Evolutionary conservation across 2,888 invertebrate species (phyloP), one percentile per base, ranked within the genome.

Genomic region (Cynaeus angustus): DNA sequence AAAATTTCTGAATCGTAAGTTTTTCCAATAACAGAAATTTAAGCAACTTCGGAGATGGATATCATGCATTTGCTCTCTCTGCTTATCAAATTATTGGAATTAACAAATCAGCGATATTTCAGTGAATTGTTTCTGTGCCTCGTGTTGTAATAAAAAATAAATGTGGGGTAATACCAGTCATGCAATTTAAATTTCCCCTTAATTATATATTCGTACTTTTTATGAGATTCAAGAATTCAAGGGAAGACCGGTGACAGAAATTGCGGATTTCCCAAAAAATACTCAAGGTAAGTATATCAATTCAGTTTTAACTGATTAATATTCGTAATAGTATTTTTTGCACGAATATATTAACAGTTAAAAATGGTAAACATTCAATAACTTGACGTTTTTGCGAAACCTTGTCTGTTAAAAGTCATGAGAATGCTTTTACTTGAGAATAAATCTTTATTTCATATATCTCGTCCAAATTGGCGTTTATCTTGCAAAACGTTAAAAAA

Each of bases 301-400:
- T 30, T 28, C 12, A 2, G 28, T 13, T 21, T 21, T 52, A 28
- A 48, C n/a, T 52, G 12, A 4, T 33, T 38, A 26, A 21, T 61
- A 61, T 61, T 61, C 61, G 61, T 61, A 61, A 3, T 48, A 33
- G n/a, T 12, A 46, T 56, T 46, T 16, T 48, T 28, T 26, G 61
- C 21, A 61, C 61, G 61, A 48, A 30, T 61, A 61, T 37, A 30
- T 45, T 30, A 59, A 10, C 8, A n/a, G 6, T 26, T 10, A 14
- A 58, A 43, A 38, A 16, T 9, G n/a, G n/a, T n/a, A n/a, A 50
- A 28, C 14, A n/a, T 38, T 37, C 21, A 9, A 10, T 38, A 9
- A 38, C 10, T 50, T 16, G 12, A 10, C 14, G 10, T 45, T 7
- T 45, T 45, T 45, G 4, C 16, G n/a, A 46, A 21, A 21, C 4